Evolutionary conservation across 2,113 vertebrate species (phyloP), one percentile per base, ranked within the genome.

Genomic region (Mungos mungo): DNA sequence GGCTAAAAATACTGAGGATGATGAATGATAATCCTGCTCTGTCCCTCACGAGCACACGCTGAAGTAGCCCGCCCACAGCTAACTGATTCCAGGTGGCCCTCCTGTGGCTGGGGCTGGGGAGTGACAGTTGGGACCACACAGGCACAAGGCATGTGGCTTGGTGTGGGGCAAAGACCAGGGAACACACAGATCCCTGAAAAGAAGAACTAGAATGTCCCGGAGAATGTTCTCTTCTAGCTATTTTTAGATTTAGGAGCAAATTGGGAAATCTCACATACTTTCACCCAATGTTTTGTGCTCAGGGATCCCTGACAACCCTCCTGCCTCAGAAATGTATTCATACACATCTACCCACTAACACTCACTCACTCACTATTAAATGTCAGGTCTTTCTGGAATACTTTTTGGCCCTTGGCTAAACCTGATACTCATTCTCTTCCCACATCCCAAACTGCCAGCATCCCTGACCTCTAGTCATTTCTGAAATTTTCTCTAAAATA

Each of bases 21-120:
- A 63, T 41, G 66, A 45, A 74, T 29, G 38, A 33, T 7, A 47
- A 8, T 2, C 21, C 15, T 9, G 12, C 31, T 16, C 3, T 15
- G 16, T 38, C 47, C 50, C 19, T 69, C 25, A 6, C 0, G 16
- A 52, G 92, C 60, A 47, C 35, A 47, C 0, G 1, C 23, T 4
- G 45, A 29, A 21, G 10, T 3, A 41, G 97, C 72, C 60, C n/a
- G 47, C 84, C 29, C 8, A 1, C 38, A 0, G 18, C 90, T 94
- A 83, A 93, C 21, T 10, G 79, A 69, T 74, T 96, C 90, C 96
- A 96, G 87, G 83, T 29, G 87, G 60, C 68, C 71, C 47, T n/a
- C 87, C 8, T 47, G n/a, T 0, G 4, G 79, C 71, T 8, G 69
- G 66, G 88, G 8, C 35, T 57, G 35, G 65, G 57, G 57, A 35